phyloP scores from a whole-genome alignment of 2,888 invertebrate species.

The Drosophila conformis region DNA sequence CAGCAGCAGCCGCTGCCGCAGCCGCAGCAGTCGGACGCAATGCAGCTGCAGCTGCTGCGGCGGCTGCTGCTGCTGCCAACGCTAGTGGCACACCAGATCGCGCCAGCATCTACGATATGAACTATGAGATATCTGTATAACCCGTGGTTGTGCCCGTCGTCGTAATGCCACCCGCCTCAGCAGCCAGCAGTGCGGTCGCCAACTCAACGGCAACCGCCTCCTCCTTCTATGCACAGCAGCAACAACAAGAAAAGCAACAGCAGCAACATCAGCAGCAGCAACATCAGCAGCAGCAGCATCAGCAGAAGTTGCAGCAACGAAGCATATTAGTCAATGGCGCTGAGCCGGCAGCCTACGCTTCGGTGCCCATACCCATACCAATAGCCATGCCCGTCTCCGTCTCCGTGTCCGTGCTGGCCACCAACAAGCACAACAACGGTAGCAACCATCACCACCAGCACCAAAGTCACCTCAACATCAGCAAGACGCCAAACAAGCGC shows the following conservation, averaged over 20 bases:
- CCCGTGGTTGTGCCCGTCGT: constrained; percentile 84
- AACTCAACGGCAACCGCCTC: constrained; percentile 48
- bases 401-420: constrained; percentile 66
- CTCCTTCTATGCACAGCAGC: constrained; percentile 56
- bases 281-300: constrained; percentile 30
- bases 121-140: constrained; percentile 98
- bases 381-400: constrained; percentile 11
- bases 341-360: constrained; percentile 77
- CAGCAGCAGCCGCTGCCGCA: constrained; percentile 43
- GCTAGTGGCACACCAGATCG: constrained; percentile 90
- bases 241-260: constrained; percentile 36
- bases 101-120: constrained; percentile 96
- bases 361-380: constrained; percentile 68
- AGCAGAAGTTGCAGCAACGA: constrained; percentile 44
- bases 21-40: constrained; percentile 44
- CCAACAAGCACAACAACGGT: constrained; percentile 61
- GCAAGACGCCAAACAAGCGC: constrained; percentile 72
- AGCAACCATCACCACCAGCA: constrained; percentile 25
- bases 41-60: constrained; percentile 44
- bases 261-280: constrained; percentile 41
- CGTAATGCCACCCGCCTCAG: constrained; percentile 77
- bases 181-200: constrained; percentile 26
- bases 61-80: constrained; percentile 49
- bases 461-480: constrained; percentile 46
- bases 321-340: constrained; percentile 8